These are phyloP conservation scores for Acleris holmiana DNA, from an alignment of 2,888 invertebrate species.

Conservation along the genomic window DNA sequence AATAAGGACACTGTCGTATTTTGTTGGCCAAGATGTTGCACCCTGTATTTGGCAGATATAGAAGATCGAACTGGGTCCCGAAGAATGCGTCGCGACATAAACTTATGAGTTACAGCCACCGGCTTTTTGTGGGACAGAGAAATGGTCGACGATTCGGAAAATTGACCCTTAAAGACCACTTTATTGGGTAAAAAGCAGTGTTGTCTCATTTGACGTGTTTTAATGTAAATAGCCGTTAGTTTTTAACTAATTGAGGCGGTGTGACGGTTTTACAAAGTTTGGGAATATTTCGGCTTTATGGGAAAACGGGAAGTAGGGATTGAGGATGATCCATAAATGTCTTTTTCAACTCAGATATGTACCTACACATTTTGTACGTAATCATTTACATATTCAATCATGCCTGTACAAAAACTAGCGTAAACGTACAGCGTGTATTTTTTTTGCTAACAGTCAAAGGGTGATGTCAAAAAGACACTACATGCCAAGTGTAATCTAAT, in stretches of 20 bases:
- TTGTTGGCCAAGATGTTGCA: conserved; percentile 41
- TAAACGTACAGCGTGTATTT: too few relatives aligned
- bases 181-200: conserved; percentile 17
- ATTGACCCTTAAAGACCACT: conserved; percentile 46
- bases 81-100: conserved; percentile 74
- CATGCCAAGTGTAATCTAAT: too few relatives aligned
- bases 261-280: conserved; percentile 13
- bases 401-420: too few relatives aligned
- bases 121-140: conserved; percentile 56
- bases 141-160: conserved; percentile 53
- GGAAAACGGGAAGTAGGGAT: not conserved
- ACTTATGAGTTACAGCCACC: conserved; percentile 74
- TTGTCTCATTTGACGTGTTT: conserved; percentile 27
- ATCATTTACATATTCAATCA: too few relatives aligned
- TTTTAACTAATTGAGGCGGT: conserved; percentile 29
- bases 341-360: too few relatives aligned
- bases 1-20: too few relatives aligned
- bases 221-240: conserved; percentile 18
- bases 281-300: not conserved
- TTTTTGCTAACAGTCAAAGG: too few relatives aligned
- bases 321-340: too few relatives aligned
- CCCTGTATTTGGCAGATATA: conserved; percentile 55
- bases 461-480: too few relatives aligned
- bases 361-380: too few relatives aligned
- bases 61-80: conserved; percentile 56